These are phyloP conservation scores for Nettapus auritus DNA, from an alignment of 2,113 vertebrate species.

Conservation along the genomic window DNA sequence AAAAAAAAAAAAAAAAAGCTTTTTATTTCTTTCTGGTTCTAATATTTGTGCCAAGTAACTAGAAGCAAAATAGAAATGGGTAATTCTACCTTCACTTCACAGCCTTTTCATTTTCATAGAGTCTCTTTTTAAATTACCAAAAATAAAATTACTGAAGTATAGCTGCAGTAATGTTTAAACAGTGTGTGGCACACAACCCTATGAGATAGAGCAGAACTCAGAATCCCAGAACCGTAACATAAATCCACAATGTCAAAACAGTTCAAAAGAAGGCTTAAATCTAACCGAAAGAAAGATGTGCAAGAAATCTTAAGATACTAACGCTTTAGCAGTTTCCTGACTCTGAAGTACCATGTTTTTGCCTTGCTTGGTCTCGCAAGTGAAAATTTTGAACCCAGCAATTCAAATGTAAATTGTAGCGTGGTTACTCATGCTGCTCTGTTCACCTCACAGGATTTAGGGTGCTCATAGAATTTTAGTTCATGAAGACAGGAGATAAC, in stretches of 20 bases:
- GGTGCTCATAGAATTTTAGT: background rate
- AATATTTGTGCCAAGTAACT: slow-evolving; percentile 9
- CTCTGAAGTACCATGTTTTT: slow-evolving; percentile 1
- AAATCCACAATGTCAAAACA: slow-evolving; percentile 23
- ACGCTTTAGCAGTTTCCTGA: slow-evolving; percentile 31
- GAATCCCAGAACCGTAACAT: background rate
- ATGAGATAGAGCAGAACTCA: slow-evolving; percentile 20
- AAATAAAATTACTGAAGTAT: background rate
- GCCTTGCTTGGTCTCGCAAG: slow-evolving; percentile 7
- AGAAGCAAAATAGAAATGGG: slow-evolving; percentile 4
- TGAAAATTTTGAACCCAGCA: background rate
- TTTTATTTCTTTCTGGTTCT: slow-evolving; percentile 27
- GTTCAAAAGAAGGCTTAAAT: slow-evolving; percentile 14
- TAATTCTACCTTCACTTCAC: slow-evolving; percentile 6
- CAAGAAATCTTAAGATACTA: slow-evolving; percentile 37
- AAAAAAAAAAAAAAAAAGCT: slow-evolving; percentile 48
- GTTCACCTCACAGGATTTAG: too few relatives aligned
- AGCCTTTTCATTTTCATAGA: slow-evolving; percentile 10
- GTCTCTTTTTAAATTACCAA: background rate
- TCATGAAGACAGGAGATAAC: background rate
- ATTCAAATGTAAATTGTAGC: background rate
- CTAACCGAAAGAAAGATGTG: slow-evolving; percentile 21
- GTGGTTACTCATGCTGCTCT: background rate
- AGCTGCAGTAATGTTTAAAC: slow-evolving; percentile 11
- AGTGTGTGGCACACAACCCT: slow-evolving; percentile 6